Evolutionary conservation across 2,888 invertebrate species (phyloP).

Genomic region (Amblyteles armatorius): DNA sequence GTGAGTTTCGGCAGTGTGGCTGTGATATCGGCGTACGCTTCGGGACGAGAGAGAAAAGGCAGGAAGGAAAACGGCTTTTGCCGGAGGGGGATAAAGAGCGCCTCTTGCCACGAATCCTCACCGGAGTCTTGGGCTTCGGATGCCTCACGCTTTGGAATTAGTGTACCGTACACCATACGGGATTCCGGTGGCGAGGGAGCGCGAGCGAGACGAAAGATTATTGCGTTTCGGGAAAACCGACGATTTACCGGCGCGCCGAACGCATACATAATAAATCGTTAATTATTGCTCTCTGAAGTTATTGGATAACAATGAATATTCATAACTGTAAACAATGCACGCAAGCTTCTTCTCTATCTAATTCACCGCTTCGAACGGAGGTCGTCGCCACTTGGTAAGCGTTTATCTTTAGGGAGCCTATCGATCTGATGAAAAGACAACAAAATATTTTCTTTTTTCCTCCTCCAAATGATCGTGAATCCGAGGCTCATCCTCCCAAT

Average conservation of each 20-base stretch:
- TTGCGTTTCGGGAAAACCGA: constrained; percentile 49
- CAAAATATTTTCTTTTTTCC: not conserved
- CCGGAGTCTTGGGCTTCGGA: constrained; percentile 46
- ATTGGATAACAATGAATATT: constrained; percentile 56
- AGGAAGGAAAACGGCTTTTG: constrained; percentile 52
- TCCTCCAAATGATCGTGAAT: not conserved
- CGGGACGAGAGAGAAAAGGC: constrained; percentile 22
- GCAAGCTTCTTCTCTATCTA: not conserved
- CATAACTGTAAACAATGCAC: constrained; percentile 42
- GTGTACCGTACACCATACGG: constrained; percentile 43
- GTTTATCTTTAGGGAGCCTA: not conserved
- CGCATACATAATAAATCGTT: constrained; percentile 61
- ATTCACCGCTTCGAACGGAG: not conserved
- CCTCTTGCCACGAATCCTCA: constrained; percentile 40
- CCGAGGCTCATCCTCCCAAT: not conserved
- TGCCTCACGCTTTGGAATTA: constrained; percentile 48
- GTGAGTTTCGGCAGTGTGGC: constrained; percentile 60
- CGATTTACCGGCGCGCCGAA: constrained; percentile 14
- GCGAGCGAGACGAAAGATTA: constrained; percentile 34
- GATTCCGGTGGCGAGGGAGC: constrained; percentile 23
- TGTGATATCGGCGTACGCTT: constrained; percentile 50
- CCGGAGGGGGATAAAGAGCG: constrained; percentile 52
- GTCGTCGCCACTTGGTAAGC: not conserved
- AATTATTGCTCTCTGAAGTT: constrained; percentile 49
- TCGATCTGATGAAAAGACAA: not conserved